These are phyloP conservation scores for Mongoloraphidia duomilia DNA, from an alignment of 2,888 invertebrate genomes.

Conservation along the genomic window DNA sequence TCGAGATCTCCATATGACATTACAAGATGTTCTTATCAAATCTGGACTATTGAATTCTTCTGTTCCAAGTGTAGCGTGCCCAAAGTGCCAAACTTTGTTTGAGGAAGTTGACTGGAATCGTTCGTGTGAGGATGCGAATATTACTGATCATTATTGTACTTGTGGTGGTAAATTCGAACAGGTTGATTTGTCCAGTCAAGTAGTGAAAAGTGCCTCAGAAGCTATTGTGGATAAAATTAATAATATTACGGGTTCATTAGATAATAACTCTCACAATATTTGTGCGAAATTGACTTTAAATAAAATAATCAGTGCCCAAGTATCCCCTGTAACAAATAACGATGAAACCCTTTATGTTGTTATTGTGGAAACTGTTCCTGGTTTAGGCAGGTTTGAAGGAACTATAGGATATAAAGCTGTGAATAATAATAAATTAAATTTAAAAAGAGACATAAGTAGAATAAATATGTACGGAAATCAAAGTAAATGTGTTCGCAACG, in stretches of 20 bases:
- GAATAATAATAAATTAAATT: conserved; percentile 22
- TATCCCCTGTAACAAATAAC: conserved; percentile 16
- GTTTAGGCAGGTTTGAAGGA: conserved; percentile 53
- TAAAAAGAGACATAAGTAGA: conserved; percentile 46
- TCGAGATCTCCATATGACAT: conserved; percentile 59
- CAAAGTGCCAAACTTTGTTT: conserved; percentile 50
- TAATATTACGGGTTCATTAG: conserved; percentile 18
- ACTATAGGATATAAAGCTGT: conserved; percentile 33
- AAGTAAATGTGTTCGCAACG: conserved; percentile 36
- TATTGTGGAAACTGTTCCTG: conserved; percentile 51
- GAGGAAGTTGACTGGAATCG: conserved; percentile 40
- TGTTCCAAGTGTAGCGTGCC: conserved; percentile 38
- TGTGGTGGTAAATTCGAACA: conserved; percentile 43
- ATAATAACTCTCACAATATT: conserved; percentile 18
- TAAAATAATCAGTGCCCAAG: conserved; percentile 29
- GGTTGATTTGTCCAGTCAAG: conserved; percentile 30
- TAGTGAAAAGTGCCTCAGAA: conserved; percentile 37
- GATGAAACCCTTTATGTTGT: conserved; percentile 42
- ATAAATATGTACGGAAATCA: conserved; percentile 37
- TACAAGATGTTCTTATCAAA: conserved; percentile 44
- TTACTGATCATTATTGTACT: conserved; percentile 63
- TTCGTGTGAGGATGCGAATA: conserved; percentile 51
- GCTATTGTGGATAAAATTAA: conserved; percentile 31
- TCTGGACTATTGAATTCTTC: conserved; percentile 28
- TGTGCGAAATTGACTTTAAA: conserved; percentile 40